phyloP scores from a whole-genome alignment of 2,113 vertebrate species.

The Microcebus jonahi region DNA sequence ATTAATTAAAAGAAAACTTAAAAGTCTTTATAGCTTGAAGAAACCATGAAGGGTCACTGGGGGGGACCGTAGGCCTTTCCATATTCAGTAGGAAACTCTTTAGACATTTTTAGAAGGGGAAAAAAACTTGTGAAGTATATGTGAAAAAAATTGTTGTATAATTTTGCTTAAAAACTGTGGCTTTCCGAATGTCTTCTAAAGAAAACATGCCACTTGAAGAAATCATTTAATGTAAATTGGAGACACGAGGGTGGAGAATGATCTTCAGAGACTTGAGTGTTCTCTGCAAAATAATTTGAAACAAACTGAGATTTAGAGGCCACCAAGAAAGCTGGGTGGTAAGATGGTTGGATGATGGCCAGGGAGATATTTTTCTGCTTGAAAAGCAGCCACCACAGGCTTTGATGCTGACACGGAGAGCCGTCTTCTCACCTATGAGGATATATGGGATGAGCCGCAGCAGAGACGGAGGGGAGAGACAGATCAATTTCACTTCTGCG shows the following conservation, averaged over 20 bases:
- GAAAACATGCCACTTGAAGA: not conserved
- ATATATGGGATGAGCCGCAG: not conserved
- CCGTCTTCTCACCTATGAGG: not conserved
- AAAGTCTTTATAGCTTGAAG: not conserved
- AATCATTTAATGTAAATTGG: not conserved
- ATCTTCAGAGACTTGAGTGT: not conserved
- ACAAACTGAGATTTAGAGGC: not conserved
- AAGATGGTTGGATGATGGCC: not conserved
- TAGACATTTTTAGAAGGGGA: not conserved
- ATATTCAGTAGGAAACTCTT: not conserved
- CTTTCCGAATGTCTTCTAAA: constrained; percentile 7
- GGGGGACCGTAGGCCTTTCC: not conserved
- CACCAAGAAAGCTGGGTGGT: not conserved
- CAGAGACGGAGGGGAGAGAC: not conserved
- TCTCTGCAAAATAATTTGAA: not conserved
- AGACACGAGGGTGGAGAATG: not conserved
- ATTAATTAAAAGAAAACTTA: constrained; percentile 48
- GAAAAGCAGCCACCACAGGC: not conserved
- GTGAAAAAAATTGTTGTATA: not conserved
- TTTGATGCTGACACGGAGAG: not conserved
- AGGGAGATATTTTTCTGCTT: not conserved
- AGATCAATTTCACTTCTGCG: not conserved
- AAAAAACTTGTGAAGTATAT: not conserved
- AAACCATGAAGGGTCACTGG: not conserved
- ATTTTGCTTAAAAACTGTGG: constrained; percentile 22